A percentile compares a stretch with the other conserved stretches of the same genome.
phyloP scores from a whole-genome alignment of 2,113 vertebrate species.

The Bettongia penicillata region DNA sequence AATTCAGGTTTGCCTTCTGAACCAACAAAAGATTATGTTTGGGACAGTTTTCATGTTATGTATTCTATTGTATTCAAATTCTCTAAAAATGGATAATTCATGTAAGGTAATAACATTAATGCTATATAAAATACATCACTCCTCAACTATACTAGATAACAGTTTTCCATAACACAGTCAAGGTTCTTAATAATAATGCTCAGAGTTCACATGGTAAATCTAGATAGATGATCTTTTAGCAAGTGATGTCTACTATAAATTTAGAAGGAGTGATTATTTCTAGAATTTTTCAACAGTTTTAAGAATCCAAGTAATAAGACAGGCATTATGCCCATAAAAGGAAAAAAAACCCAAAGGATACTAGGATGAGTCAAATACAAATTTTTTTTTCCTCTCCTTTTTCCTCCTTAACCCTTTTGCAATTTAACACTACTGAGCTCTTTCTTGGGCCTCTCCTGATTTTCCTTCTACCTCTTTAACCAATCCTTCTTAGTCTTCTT shows the following conservation, averaged over 20 bases:
- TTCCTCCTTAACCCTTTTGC: neutral
- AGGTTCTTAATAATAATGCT: neutral
- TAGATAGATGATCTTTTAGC: neutral
- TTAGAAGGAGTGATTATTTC: neutral
- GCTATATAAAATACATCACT: neutral
- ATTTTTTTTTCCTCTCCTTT: neutral
- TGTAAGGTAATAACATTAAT: neutral
- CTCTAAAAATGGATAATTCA: neutral
- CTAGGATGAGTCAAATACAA: neutral
- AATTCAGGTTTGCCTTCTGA: conserved; percentile 31
- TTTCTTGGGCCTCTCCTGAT: neutral
- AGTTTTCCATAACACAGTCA: neutral
- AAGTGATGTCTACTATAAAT: neutral
- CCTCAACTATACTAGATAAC: neutral
- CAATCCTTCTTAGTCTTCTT: neutral
- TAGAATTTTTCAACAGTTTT: neutral
- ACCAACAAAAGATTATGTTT: neutral
- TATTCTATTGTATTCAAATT: neutral
- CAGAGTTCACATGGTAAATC: neutral
- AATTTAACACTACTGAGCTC: neutral
- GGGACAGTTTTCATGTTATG: neutral
- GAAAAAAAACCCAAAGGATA: neutral
- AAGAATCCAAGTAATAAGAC: neutral
- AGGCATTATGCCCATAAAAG: neutral
- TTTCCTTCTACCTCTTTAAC: neutral